These are phyloP conservation scores for Drosophila dunni DNA, from an alignment of 1,140 invertebrate genomes.

Conservation along the genomic window DNA sequence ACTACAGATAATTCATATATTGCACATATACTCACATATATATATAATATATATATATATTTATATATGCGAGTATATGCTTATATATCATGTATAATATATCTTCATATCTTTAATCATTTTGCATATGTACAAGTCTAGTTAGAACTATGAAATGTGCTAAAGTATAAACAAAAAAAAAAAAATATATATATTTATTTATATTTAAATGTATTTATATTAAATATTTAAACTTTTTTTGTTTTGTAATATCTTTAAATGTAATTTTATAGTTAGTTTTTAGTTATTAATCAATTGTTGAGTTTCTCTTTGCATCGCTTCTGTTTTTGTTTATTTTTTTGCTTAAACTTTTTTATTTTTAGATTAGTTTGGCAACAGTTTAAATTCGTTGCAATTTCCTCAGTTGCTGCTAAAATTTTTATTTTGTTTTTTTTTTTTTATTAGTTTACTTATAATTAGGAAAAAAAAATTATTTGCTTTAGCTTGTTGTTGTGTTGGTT, in stretches of 20 bases:
- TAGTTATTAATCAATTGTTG: slow-evolving; percentile 59
- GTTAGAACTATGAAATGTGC: slow-evolving; percentile 75
- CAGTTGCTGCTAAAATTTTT: slow-evolving; percentile 75
- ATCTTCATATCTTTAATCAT: slow-evolving; percentile 34
- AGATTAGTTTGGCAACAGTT: slow-evolving; percentile 81
- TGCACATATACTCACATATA: slow-evolving; percentile 14
- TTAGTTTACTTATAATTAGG: slow-evolving; percentile 77
- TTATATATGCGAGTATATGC: no score
- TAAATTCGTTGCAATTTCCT: slow-evolving; percentile 82
- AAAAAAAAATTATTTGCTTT: slow-evolving; percentile 67
- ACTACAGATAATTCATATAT: slow-evolving; percentile 37
- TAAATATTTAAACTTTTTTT: slow-evolving; percentile 17
- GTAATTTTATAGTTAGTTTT: slow-evolving; percentile 62
- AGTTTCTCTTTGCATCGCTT: slow-evolving; percentile 24
- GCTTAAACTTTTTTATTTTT: slow-evolving; percentile 35
- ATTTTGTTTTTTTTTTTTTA: slow-evolving; percentile 17
- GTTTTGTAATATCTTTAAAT: slow-evolving; percentile 57
- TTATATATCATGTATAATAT: slow-evolving; percentile 33
- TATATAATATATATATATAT: slow-evolving; percentile 28
- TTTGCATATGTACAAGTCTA: slow-evolving; percentile 75
- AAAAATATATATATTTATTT: slow-evolving; percentile 54
- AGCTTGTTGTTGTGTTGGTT: slow-evolving; percentile 9
- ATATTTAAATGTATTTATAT: slow-evolving; percentile 46
- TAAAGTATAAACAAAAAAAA: slow-evolving; percentile 68
- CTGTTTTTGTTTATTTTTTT: slow-evolving; percentile 18